A percentile compares a stretch with the other conserved stretches of the same genome.
These are phyloP conservation scores for Halotydeus destructor DNA, from an alignment of 1,140 invertebrate genomes.

Conservation along the genomic window DNA sequence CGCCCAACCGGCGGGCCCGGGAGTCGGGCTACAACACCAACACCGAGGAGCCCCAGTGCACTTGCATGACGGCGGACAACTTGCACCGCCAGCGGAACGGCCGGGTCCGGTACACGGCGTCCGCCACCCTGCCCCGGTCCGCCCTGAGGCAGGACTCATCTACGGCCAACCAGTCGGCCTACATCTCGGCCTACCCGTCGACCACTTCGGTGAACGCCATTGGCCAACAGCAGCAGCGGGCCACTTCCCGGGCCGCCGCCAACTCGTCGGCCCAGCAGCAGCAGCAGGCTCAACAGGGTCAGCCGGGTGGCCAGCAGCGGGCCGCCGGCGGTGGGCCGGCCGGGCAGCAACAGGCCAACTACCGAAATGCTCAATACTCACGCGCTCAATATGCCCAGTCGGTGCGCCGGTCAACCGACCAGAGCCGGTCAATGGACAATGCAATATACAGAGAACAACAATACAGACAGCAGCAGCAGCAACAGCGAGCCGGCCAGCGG, in stretches of 20 bases:
- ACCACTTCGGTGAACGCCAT: slow-evolving; percentile 26
- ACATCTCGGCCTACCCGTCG: slow-evolving; percentile 25
- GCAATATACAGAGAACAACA: no score
- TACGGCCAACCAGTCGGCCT: not conserved
- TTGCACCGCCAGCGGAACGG: slow-evolving; percentile 52
- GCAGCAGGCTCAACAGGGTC: not conserved
- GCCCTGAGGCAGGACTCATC: not conserved
- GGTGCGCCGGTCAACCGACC: slow-evolving; percentile 16
- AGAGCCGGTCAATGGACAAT: slow-evolving; percentile 18
- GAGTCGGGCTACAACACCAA: not conserved
- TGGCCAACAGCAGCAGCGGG: slow-evolving; percentile 21
- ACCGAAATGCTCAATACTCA: slow-evolving; percentile 11
- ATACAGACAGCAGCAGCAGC: no score
- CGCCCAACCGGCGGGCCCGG: slow-evolving; percentile 10
- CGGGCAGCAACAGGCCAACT: not conserved
- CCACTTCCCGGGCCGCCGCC: not conserved
- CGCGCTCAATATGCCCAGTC: slow-evolving; percentile 15
- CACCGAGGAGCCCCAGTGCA: slow-evolving; percentile 77
- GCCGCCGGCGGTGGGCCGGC: not conserved
- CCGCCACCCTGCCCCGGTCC: slow-evolving; percentile 22
- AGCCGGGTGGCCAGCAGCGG: slow-evolving; percentile 6
- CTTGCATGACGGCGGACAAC: slow-evolving; percentile 69
- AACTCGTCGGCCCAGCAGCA: slow-evolving; percentile 9
- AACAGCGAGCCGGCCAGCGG: no score
- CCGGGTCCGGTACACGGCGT: slow-evolving; percentile 25